Evolutionary conservation across 2,113 vertebrate species (phyloP).

Genomic region (Zosterops borbonicus): DNA sequence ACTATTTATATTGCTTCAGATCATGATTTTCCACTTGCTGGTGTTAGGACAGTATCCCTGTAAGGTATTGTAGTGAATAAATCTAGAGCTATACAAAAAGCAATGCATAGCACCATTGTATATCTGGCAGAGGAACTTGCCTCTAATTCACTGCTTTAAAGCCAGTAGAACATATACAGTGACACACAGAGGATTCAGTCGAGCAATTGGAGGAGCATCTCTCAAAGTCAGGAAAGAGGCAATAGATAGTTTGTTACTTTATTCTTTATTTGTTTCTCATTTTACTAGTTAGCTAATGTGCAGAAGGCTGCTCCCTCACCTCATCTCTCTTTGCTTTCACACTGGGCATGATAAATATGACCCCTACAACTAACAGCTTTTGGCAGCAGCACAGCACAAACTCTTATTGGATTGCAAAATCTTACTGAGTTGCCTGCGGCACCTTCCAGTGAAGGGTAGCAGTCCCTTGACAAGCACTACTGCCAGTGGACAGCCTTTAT

Average conservation of each 20-base stretch:
- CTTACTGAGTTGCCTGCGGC: background rate
- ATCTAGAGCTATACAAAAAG: background rate
- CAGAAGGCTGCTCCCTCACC: background rate
- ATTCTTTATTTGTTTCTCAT: background rate
- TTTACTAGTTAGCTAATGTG: background rate
- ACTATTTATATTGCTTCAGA: conserved; percentile 14
- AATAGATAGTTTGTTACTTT: background rate
- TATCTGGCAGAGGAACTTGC: background rate
- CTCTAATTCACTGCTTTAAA: background rate
- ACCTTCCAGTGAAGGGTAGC: background rate
- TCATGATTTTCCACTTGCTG: background rate
- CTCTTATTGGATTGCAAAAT: background rate
- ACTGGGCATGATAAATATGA: background rate
- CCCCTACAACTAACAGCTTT: background rate
- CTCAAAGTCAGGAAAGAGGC: background rate
- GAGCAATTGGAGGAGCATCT: accelerated
- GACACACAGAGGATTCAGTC: background rate
- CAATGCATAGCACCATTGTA: background rate
- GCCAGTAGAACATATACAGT: background rate
- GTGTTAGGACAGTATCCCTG: background rate
- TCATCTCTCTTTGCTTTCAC: background rate
- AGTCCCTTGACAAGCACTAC: background rate
- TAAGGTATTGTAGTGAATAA: background rate
- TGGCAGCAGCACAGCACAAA: background rate
- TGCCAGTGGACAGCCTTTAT: background rate